Conservation (phyloP, 2,113 vertebrate genomes). For the Tupaia tana region DNA sequence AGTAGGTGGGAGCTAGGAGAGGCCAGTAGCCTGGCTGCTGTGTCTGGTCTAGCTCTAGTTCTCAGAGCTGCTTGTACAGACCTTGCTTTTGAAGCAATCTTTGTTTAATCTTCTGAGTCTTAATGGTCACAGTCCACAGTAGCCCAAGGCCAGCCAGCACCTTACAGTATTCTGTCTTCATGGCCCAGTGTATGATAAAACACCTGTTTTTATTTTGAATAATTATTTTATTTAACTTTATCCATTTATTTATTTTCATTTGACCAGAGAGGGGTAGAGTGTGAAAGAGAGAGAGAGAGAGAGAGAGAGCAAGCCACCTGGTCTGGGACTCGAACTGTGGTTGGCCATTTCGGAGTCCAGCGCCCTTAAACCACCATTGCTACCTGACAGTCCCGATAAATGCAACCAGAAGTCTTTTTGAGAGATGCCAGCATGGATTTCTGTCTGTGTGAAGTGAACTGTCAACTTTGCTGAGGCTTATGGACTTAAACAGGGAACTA, state of each 20-base stretch:
- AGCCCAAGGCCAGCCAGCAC: background rate
- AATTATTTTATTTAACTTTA: background rate
- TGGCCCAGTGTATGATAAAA: background rate
- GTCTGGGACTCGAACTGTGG: too few relatives aligned
- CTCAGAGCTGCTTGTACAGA: background rate
- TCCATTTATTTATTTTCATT: too few relatives aligned
- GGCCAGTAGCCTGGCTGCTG: too few relatives aligned
- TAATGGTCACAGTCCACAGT: background rate
- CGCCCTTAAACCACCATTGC: too few relatives aligned
- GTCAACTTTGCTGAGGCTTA: background rate
- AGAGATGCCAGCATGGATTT: conserved; percentile 10
- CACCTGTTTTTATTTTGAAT: background rate
- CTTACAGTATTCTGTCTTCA: background rate
- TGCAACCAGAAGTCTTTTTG: background rate
- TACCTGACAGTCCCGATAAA: too few relatives aligned
- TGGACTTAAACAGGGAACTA: background rate
- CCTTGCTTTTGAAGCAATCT: background rate
- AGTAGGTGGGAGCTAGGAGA: too few relatives aligned
- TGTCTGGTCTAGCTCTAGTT: background rate
- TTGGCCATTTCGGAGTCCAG: too few relatives aligned
- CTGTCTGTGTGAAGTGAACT: conserved; percentile 18
- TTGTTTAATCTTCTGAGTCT: background rate
- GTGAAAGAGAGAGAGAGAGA: too few relatives aligned
- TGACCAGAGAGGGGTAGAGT: too few relatives aligned
- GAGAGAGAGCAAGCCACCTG: too few relatives aligned